phyloP scores from a whole-genome alignment of 2,797 vertebrate genomes.

The Notolepis coatsorum region DNA sequence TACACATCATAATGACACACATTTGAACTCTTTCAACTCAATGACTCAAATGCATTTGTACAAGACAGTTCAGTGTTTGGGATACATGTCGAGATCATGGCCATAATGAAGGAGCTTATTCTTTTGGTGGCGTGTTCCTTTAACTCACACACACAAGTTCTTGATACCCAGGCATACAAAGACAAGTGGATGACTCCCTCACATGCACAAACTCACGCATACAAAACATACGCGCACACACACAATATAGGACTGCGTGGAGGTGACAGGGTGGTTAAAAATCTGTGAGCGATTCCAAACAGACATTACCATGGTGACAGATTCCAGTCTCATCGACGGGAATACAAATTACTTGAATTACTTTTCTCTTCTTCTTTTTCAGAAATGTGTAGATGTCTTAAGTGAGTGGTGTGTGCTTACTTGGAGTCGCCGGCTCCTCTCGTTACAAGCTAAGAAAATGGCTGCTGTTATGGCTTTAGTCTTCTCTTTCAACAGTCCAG shows the following conservation, averaged over 20 bases:
- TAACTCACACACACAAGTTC: conserved; percentile 29
- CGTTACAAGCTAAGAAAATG: conserved; percentile 55
- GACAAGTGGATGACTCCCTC: conserved; percentile 31
- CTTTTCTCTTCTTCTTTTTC: conserved; percentile 11
- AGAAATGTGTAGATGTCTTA: no score
- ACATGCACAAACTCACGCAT: conserved; percentile 49
- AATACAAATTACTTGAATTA: conserved; percentile 20
- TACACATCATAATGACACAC: no score
- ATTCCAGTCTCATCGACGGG: conserved; percentile 46
- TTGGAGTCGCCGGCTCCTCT: conserved; percentile 57
- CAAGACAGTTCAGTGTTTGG: no score
- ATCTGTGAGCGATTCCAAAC: conserved; percentile 31
- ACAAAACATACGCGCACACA: conserved; percentile 40
- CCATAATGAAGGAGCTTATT: no score
- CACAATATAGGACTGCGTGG: conserved; percentile 48
- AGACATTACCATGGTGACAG: conserved; percentile 43
- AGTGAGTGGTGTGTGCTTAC: conserved; percentile 1
- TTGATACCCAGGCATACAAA: conserved; percentile 41
- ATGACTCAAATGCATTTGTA: no score
- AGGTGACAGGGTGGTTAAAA: conserved; percentile 46
- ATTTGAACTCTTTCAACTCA: no score
- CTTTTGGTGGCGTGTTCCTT: background rate
- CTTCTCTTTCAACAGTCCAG: conserved; percentile 49
- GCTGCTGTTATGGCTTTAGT: conserved; percentile 77
- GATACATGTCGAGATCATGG: no score